phyloP scores from a whole-genome alignment of 2,888 invertebrate genomes.

The Morpho deidamia region DNA sequence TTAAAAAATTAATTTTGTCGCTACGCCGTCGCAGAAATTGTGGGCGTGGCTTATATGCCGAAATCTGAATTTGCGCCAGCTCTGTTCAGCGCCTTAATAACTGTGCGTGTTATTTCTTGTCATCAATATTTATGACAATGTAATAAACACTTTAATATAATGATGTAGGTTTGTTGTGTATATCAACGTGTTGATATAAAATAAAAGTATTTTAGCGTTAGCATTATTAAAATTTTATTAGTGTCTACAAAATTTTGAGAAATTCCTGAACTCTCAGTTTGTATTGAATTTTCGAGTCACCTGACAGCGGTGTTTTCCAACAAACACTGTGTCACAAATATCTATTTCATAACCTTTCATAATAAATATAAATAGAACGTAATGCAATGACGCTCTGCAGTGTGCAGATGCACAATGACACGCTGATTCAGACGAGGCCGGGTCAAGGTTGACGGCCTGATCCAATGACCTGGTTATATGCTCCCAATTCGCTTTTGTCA shows the following conservation, averaged over 20 bases:
- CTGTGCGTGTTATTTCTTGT: constrained; percentile 16
- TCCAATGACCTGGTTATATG: constrained; percentile 53
- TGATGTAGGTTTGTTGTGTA: no score
- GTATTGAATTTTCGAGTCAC: neutral
- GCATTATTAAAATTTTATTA: no score
- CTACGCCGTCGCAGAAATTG: no score
- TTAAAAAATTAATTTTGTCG: no score
- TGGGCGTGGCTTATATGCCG: no score
- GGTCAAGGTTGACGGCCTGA: constrained; percentile 46
- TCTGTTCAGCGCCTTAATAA: no score
- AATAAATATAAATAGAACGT: constrained; percentile 22
- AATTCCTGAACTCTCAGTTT: neutral
- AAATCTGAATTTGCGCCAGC: no score
- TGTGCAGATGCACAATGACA: constrained; percentile 32
- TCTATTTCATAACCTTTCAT: constrained; percentile 24
- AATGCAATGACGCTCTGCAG: constrained; percentile 15
- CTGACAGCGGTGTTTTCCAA: constrained; percentile 3
- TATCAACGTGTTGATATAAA: no score
- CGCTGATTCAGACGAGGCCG: constrained; percentile 38
- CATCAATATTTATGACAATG: constrained; percentile 4
- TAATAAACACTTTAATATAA: neutral
- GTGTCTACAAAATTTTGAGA: no score
- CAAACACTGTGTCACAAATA: neutral
- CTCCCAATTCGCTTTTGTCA: constrained; percentile 34
- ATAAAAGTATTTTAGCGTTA: no score